Evolutionary conservation across 2,888 invertebrate species (phyloP).

Genomic region (Cheilosia vulpina): DNA sequence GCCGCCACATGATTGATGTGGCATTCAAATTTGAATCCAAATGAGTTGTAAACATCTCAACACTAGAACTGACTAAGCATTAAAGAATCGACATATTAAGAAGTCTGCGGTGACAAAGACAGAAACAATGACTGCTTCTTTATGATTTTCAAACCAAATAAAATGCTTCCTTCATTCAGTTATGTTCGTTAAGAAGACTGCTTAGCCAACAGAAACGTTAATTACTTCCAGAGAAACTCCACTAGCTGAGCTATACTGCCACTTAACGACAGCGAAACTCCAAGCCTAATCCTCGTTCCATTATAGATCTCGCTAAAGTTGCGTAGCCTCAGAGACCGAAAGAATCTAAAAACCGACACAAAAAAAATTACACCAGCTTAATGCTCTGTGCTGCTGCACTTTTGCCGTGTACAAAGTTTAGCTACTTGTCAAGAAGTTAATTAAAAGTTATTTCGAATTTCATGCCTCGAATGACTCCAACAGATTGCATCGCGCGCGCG

Average conservation of each 20-base stretch:
- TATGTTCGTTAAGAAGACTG: too few species aligned
- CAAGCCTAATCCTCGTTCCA: conserved; percentile 19
- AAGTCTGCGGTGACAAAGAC: too few species aligned
- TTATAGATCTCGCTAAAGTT: conserved; percentile 57
- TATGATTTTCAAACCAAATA: too few species aligned
- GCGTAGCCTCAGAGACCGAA: conserved; percentile 11
- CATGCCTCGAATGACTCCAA: conserved; percentile 70
- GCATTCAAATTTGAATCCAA: too few species aligned
- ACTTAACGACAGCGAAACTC: background rate
- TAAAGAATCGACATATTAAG: too few species aligned
- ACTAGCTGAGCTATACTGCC: background rate
- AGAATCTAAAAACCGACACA: conserved; percentile 1
- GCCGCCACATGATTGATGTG: too few species aligned
- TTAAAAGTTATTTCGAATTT: conserved; percentile 75
- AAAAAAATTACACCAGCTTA: conserved; percentile 22
- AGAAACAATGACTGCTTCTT: too few species aligned
- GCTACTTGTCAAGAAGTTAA: conserved; percentile 75
- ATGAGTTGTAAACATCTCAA: too few species aligned
- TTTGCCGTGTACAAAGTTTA: conserved; percentile 54
- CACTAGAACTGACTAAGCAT: too few species aligned
- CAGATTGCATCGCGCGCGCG: conserved; percentile 69
- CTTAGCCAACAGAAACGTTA: too few species aligned
- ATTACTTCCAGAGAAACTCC: background rate
- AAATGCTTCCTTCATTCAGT: too few species aligned
- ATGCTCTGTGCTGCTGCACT: conserved; percentile 22